Conservation (phyloP, 2,888 invertebrate species). For the Ennomos erosarius region DNA sequence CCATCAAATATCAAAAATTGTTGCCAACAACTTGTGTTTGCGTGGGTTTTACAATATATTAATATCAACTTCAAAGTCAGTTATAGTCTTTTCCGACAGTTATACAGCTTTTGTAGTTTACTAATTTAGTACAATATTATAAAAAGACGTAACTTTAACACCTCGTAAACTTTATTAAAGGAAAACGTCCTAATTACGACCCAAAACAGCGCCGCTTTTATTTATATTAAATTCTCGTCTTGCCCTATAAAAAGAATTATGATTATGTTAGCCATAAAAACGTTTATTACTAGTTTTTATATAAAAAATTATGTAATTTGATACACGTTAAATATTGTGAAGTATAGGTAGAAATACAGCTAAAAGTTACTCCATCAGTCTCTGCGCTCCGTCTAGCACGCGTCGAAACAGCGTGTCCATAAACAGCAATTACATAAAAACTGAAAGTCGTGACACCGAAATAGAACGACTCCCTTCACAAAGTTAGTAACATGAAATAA, state of each 20-base stretch:
- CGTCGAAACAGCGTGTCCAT: conserved; percentile 39
- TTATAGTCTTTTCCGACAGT: conserved; percentile 11
- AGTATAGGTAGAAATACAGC: conserved; percentile 12
- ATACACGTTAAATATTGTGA: conserved; percentile 14
- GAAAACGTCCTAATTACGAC: conserved; percentile 29
- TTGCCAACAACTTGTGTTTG: too few species aligned
- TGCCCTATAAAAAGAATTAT: conserved; percentile 20
- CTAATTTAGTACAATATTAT: conserved; percentile 27
- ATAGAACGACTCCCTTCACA: conserved; percentile 59
- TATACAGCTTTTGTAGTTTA: conserved; percentile 29
- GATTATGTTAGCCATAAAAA: conserved; percentile 14
- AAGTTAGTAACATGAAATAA: conserved; percentile 53
- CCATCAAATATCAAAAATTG: too few species aligned
- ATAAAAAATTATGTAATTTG: conserved; percentile 20
- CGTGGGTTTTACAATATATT: neutral
- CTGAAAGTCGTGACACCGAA: conserved; percentile 54
- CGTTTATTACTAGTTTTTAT: conserved; percentile 21
- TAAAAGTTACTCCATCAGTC: conserved; percentile 30
- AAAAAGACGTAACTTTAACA: conserved; percentile 36
- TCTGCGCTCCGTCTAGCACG: conserved; percentile 35
- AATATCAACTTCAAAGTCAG: conserved; percentile 18
- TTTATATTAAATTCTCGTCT: conserved; percentile 26
- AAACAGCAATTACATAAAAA: conserved; percentile 55
- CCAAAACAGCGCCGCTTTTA: conserved; percentile 31
- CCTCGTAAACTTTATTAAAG: conserved; percentile 46